Base-by-base conservation (phyloP, 2,113 vertebrate species). In the Crotalus horridus region DNA sequence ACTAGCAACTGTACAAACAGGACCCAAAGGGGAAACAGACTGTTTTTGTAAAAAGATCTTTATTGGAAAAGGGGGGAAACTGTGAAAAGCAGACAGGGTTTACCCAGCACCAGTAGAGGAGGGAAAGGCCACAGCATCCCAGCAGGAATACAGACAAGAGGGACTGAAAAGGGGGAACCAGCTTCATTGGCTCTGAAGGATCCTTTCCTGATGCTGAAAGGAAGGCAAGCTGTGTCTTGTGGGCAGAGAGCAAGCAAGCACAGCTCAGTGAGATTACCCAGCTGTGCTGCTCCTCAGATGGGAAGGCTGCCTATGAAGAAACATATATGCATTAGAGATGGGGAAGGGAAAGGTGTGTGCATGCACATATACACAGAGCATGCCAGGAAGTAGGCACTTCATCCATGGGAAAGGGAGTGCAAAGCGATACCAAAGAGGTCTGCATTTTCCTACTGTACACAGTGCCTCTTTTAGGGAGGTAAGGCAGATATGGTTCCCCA, bases 21-120 rank as follows among this genome's bases (percentile, higher is more conserved):
- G 1, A 33, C 0, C 0, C 21, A 10, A 64, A 89, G 1, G 61
- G 21, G 3, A 87, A 23, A 43, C 74, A 81, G 1, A 4, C 69
- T 69, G 4, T 88, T 93, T 95, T 94, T 43, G 0, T 1, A 24
- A 58, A 95, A 96, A 96, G 85, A n/a, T 33, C 96, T 97, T 97
- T 97, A 97, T 97, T 97, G 94, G 95, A 96, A 96, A 96, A 96
- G 91, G 94, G 96, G 94, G 90, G 90, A 92, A 59, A 81, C 87
- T 95, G 92, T 94, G 90, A 96, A 91, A 95, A 95, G 92, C 91
- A 93, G 4, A 17, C 89, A 95, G 92, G 95, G 94, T 55, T 96
- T 91, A 93, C 93, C 89, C 91, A 92, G 90, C 93, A 87, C 91
- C 9, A 1, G 33, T 51, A 0, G n/a, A 0, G 2, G 88, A 91